These are phyloP conservation scores for Chironomus tepperi DNA, from an alignment of 1,140 invertebrate genomes.

Conservation along the genomic window DNA sequence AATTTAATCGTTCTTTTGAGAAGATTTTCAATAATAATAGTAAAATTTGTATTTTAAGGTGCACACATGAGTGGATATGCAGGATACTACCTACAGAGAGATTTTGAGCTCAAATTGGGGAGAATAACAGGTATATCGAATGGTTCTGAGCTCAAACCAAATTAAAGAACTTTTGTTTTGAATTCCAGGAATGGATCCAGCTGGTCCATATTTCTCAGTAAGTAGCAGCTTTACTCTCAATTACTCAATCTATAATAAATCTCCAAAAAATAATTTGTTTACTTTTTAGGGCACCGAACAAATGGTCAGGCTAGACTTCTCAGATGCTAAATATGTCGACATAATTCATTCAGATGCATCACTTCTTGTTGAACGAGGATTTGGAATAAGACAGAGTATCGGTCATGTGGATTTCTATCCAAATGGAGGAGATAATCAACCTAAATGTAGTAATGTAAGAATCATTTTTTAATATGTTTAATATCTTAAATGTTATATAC, in stretches of 20 bases:
- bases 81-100: constrained; percentile 59
- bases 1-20: too few relatives aligned
- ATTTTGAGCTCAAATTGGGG: constrained; percentile 56
- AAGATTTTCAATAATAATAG: too few relatives aligned
- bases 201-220: constrained; percentile 80
- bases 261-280: too few relatives aligned
- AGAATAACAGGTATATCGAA: constrained; percentile 45
- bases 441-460: constrained; percentile 68
- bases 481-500: too few relatives aligned
- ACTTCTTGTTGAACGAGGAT: constrained; percentile 67
- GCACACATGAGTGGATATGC: constrained; percentile 77
- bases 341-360: constrained; percentile 81
- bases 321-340: constrained; percentile 78
- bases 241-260: too few relatives aligned
- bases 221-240: too few relatives aligned
- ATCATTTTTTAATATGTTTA: constrained; percentile 26
- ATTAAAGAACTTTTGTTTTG: too few relatives aligned
- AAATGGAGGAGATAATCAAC: constrained; percentile 76
- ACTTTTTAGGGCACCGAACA: constrained; percentile 49
- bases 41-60: not conserved
- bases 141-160: too few relatives aligned
- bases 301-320: constrained; percentile 72
- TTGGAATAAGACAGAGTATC: constrained; percentile 71
- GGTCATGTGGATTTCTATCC: constrained; percentile 87
- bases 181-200: constrained; percentile 76